These are phyloP conservation scores for Rhynchomys soricoides DNA, from an alignment of 2,113 vertebrate genomes.

Conservation along the genomic window DNA sequence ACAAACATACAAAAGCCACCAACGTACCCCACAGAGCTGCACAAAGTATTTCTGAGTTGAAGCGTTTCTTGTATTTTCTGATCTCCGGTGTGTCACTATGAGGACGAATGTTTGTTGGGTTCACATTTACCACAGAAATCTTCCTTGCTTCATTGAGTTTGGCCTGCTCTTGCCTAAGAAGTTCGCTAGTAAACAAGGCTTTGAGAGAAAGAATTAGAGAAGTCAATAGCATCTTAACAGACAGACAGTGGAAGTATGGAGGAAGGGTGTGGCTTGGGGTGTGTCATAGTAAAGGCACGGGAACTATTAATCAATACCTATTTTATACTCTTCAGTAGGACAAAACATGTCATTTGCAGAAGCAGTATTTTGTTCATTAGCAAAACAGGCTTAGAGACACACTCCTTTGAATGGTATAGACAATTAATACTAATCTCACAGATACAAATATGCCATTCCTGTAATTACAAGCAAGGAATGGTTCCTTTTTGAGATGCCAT, in stretches of 20 bases:
- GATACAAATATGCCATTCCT: background rate
- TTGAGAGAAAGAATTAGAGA: slow-evolving; percentile 75
- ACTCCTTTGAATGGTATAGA: slow-evolving; percentile 34
- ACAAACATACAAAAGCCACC: background rate
- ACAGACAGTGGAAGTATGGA: background rate
- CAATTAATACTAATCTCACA: slow-evolving; percentile 37
- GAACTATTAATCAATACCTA: slow-evolving; percentile 3
- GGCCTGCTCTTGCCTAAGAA: slow-evolving; percentile 97
- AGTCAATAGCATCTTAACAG: slow-evolving; percentile 60
- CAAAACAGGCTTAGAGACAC: slow-evolving; percentile 44
- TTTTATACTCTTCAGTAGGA: slow-evolving; percentile 57
- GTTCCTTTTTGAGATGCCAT: background rate
- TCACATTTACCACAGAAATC: slow-evolving; percentile 99
- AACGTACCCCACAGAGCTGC: slow-evolving; percentile 97
- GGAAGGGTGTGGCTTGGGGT: slow-evolving; percentile 26
- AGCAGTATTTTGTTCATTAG: slow-evolving; percentile 67
- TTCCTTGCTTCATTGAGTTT: slow-evolving; percentile 98
- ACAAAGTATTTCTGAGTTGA: slow-evolving; percentile 99
- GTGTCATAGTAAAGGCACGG: background rate
- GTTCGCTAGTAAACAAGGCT: slow-evolving; percentile 95
- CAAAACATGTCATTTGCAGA: slow-evolving; percentile 58
- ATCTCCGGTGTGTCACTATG: slow-evolving; percentile 99
- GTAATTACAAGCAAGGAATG: background rate
- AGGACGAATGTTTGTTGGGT: slow-evolving; percentile 98
- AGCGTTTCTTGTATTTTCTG: slow-evolving; percentile 99